Conservation (phyloP, 2,113 vertebrate species). For the Misgurnus mizolepis region DNA sequence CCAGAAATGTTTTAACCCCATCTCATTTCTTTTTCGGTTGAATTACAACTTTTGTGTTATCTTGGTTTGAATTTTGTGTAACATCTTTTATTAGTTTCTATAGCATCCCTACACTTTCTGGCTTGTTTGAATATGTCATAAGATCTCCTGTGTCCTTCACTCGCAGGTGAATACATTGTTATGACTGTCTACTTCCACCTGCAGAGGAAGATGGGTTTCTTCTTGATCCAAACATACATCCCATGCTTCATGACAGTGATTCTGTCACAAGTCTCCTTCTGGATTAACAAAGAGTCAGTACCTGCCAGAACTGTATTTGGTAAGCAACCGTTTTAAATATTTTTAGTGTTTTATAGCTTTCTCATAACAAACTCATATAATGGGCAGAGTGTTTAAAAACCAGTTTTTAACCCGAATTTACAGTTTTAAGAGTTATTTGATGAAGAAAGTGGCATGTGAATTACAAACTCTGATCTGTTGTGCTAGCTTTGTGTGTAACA, state of each 20-base stretch:
- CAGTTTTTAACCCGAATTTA: no score
- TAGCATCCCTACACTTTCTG: background rate
- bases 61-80: background rate
- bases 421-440: no score
- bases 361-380: no score
- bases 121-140: background rate
- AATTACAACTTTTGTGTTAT: slow-evolving; percentile 7
- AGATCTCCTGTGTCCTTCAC: slow-evolving; percentile 29
- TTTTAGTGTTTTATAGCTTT: no score
- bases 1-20: no score
- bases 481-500: no score
- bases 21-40: background rate
- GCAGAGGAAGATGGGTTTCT: slow-evolving; percentile 98
- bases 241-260: slow-evolving; percentile 98
- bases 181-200: slow-evolving; percentile 98
- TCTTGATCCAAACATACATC: slow-evolving; percentile 97
- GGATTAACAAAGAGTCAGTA: slow-evolving; percentile 98
- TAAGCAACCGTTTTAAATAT: slow-evolving; percentile 66
- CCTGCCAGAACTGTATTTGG: slow-evolving; percentile 95
- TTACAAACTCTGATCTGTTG: no score
- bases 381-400: no score
- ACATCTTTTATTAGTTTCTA: background rate
- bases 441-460: no score
- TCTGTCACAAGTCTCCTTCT: slow-evolving; percentile 95
- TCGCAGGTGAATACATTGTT: slow-evolving; percentile 92